phyloP scores from a whole-genome alignment of 2,888 invertebrate genomes.

The Sphecodes monilicornis region DNA sequence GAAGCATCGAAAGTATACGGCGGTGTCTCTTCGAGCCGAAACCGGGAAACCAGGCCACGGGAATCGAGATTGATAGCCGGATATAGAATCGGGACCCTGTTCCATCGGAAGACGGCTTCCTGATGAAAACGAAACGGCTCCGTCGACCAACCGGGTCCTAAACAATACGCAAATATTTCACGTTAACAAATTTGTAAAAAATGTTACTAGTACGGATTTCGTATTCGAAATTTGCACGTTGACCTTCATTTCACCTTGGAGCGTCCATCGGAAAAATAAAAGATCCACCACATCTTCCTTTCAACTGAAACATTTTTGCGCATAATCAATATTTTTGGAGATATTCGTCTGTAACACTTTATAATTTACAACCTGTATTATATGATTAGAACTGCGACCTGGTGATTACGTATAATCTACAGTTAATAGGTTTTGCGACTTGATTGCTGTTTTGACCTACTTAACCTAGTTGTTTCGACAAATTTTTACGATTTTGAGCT shows the following conservation, averaged over 20 bases:
- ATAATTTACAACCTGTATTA: too few species aligned
- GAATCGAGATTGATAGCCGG: constrained; percentile 10
- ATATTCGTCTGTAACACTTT: too few species aligned
- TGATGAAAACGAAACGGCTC: not conserved
- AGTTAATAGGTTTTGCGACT: not conserved
- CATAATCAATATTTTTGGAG: too few species aligned
- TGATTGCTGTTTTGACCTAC: not conserved
- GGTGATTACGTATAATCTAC: not conserved
- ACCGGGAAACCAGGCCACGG: not conserved
- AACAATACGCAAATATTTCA: not conserved
- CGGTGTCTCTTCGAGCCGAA: not conserved
- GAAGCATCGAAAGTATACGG: not conserved
- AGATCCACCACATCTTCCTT: too few species aligned
- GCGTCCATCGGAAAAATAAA: too few species aligned
- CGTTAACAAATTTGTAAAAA: not conserved
- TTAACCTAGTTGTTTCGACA: not conserved
- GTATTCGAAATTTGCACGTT: too few species aligned
- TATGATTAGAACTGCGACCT: not conserved
- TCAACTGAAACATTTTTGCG: too few species aligned
- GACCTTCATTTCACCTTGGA: too few species aligned
- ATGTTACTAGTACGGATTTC: too few species aligned
- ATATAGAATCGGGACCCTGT: not conserved
- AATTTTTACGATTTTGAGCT: not conserved
- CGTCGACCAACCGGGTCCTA: not conserved
- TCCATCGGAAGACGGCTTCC: not conserved